Evolutionary conservation across 2,888 invertebrate species (phyloP).

Genomic region (Lobophora halterata): DNA sequence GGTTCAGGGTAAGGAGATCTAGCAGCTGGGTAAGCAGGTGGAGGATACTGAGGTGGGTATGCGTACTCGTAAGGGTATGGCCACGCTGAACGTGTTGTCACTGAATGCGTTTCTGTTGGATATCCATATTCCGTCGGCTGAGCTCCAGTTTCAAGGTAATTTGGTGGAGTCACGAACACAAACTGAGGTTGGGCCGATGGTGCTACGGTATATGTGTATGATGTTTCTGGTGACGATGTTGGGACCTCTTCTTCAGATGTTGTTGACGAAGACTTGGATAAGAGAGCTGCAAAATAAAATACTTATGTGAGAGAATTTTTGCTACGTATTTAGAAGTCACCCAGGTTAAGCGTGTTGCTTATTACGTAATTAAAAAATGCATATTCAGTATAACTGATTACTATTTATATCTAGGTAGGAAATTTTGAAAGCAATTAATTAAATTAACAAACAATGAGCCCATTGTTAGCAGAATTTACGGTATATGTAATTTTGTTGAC

Average conservation of each 20-base stretch:
- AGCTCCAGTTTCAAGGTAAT: constrained; percentile 29
- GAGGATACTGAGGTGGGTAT: constrained; percentile 25
- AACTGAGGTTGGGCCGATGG: constrained; percentile 36
- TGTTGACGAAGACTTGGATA: constrained; percentile 36
- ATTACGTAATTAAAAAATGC: too few relatives aligned
- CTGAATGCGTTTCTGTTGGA: constrained; percentile 28
- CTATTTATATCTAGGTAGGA: too few relatives aligned
- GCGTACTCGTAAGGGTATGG: constrained; percentile 34
- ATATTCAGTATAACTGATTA: too few relatives aligned
- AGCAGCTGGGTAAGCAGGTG: constrained; percentile 25
- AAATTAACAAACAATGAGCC: too few relatives aligned
- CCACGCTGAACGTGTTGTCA: constrained; percentile 31
- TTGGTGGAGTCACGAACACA: constrained; percentile 34
- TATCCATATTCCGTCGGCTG: constrained; percentile 35
- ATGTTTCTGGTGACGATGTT: constrained; percentile 39
- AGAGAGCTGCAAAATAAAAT: constrained; percentile 36
- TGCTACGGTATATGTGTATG: constrained; percentile 46
- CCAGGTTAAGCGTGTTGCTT: too few relatives aligned
- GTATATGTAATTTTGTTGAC: constrained; percentile 29
- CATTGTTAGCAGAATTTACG: constrained; percentile 4
- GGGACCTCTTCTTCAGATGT: constrained; percentile 28
- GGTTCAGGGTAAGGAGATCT: constrained; percentile 27
- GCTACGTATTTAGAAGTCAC: too few relatives aligned
- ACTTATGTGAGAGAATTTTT: neutral
- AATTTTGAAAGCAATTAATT: too few relatives aligned